Conservation (phyloP, 2,113 vertebrate genomes). For the Hepsetus odoe region DNA sequence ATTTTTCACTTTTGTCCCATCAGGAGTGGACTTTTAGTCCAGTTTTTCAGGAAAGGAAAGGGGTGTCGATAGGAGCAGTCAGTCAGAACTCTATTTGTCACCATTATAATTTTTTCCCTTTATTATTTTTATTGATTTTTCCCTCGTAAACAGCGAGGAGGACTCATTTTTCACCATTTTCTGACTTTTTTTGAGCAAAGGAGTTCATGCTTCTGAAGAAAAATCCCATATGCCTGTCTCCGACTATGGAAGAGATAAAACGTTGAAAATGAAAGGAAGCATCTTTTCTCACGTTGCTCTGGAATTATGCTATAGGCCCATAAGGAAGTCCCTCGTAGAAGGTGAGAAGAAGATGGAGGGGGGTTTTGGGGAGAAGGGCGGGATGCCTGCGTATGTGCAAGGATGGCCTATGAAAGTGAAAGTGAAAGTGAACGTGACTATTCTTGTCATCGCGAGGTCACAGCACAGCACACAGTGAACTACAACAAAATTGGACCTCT, state of each 20-base stretch:
- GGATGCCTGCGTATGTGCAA: no score
- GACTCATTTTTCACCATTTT: slow-evolving; percentile 42
- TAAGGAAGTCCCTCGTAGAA: no score
- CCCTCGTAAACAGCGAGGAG: slow-evolving; percentile 27
- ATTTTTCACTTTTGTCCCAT: not conserved
- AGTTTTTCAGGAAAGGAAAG: slow-evolving; percentile 13
- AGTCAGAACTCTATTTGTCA: slow-evolving; percentile 23
- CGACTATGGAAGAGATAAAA: slow-evolving; percentile 84
- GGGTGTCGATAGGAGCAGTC: slow-evolving; percentile 46
- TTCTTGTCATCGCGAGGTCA: no score
- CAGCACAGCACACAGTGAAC: no score
- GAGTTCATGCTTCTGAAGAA: slow-evolving; percentile 85
- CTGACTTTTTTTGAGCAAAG: slow-evolving; percentile 37
- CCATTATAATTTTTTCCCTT: slow-evolving; percentile 3
- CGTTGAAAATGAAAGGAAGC: no score
- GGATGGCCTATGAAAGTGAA: no score
- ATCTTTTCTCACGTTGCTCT: no score
- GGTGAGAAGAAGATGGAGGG: not conserved
- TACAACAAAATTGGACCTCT: no score
- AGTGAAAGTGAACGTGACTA: no score
- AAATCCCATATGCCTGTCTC: slow-evolving; percentile 85
- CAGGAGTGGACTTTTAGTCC: not conserved
- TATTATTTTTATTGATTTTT: slow-evolving; percentile 42
- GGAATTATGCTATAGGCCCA: no score
- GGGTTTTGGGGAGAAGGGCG: not conserved